Base-by-base conservation (phyloP, 1,140 invertebrate species). In the Euwallacea fornicatus region DNA sequence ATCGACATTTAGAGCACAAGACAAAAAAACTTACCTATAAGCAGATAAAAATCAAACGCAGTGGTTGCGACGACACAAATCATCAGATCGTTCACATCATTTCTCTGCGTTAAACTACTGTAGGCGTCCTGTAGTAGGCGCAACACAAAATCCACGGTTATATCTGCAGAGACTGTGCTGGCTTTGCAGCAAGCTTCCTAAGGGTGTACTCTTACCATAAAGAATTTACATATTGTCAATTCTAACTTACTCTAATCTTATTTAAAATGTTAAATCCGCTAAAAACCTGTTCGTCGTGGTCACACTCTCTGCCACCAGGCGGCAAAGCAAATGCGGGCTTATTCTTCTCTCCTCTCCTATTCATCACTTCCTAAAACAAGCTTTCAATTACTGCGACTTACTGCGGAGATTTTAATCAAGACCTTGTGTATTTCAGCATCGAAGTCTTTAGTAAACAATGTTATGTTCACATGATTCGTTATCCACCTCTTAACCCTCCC, bases 401-500 rank as follows among this genome's bases (percentile, higher is more conserved):
- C 1, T 13, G 9, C 13, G 13, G 13, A 50, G 46, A 55, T 50
- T 50, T 8, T 55, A 16, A 64, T 50, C 2, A 11, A 50, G 7
- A 71, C 65, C 58, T 72, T 75, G 53, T 71, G 61, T 46, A 75
- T 13, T 41, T 76, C 75, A 0, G 13, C 54, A 11, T 76, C 68
- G n/a, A 76, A 74, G 11, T 75, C 72, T 53, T 68, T 73, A n/a
- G 47, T 71, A 55, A 75, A 77, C 8, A 76, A 66, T 54, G 66
- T 66, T 7, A 63, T 44, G 55, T 66, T 79, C 2, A 81, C 71
- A 64, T 80, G 79, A 44, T 75, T 69, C 8, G 71, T 68, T 11
- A 78, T 63, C 81, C 81, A 82, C 59, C 81, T 76, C 44, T 71
- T 66, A 0, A 82, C 74, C 53, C 78, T 61, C 43, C 81, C 78